Conservation (phyloP, 2,797 vertebrate species). For the Pangasius larnaudii region DNA sequence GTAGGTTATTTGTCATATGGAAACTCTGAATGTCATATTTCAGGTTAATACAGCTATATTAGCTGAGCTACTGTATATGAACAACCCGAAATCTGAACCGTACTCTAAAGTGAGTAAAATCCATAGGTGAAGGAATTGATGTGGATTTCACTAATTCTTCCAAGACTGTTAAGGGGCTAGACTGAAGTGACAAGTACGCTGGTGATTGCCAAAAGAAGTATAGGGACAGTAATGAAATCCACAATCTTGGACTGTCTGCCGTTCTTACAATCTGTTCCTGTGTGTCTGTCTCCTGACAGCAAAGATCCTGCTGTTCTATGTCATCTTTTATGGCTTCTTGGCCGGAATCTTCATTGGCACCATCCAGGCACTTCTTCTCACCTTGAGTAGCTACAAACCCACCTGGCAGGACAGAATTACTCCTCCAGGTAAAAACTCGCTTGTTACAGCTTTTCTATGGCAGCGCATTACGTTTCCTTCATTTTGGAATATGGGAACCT, state of each 20-base stretch:
- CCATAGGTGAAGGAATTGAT: background rate
- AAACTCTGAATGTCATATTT: background rate
- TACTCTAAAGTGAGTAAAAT: background rate
- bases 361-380: slow-evolving; percentile 93
- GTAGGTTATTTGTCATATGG: background rate
- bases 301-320: slow-evolving; percentile 92
- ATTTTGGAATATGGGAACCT: background rate
- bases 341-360: slow-evolving; percentile 96
- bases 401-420: slow-evolving; percentile 96
- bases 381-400: slow-evolving; percentile 89
- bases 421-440: slow-evolving; percentile 85
- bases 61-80: background rate
- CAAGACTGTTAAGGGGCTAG: background rate
- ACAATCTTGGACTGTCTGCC: background rate
- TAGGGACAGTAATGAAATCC: too few species aligned
- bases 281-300: slow-evolving; percentile 72
- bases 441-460: background rate
- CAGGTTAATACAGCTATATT: background rate
- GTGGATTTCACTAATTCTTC: background rate
- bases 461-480: background rate
- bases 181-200: background rate
- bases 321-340: slow-evolving; percentile 92
- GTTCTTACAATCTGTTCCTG: slow-evolving; percentile 11
- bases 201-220: background rate
- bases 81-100: background rate